Percentiles rank a stretch among this genome's conserved stretches.
Evolutionary conservation across 1,140 invertebrate genomes (phyloP).

Genomic region (Saccostrea glomerata): DNA sequence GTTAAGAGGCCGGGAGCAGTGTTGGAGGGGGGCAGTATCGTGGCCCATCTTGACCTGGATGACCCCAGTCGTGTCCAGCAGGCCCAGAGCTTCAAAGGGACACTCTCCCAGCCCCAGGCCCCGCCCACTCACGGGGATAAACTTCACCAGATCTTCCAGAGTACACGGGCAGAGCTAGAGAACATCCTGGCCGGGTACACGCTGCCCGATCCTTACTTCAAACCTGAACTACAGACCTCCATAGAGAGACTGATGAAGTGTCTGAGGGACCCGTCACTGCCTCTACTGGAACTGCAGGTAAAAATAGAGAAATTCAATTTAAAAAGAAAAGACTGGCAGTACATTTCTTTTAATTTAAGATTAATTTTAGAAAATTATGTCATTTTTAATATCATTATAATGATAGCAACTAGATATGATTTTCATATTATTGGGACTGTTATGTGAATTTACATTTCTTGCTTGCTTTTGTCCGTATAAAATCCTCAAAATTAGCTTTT

Average conservation of each 20-base stretch:
- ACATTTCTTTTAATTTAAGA: too few relatives aligned
- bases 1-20: constrained; percentile 95
- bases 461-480: too few relatives aligned
- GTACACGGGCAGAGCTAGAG: constrained; percentile 88
- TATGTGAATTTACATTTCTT: too few relatives aligned
- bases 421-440: too few relatives aligned
- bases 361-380: too few relatives aligned
- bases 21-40: constrained; percentile 93
- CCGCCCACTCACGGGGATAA: constrained; percentile 85
- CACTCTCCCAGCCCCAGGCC: constrained; percentile 68
- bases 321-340: too few relatives aligned
- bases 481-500: too few relatives aligned
- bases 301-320: background rate
- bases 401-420: too few relatives aligned
- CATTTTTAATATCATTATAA: too few relatives aligned
- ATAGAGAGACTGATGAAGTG: constrained; percentile 97
- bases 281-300: constrained; percentile 93
- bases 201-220: constrained; percentile 95
- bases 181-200: constrained; percentile 96
- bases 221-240: constrained; percentile 88
- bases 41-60: constrained; percentile 94
- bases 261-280: constrained; percentile 94
- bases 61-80: constrained; percentile 76
- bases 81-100: constrained; percentile 88
- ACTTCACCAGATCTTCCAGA: constrained; percentile 93